Evolutionary conservation across 2,113 vertebrate genomes (phyloP).

Genomic region (Glaucidium brasilianum): DNA sequence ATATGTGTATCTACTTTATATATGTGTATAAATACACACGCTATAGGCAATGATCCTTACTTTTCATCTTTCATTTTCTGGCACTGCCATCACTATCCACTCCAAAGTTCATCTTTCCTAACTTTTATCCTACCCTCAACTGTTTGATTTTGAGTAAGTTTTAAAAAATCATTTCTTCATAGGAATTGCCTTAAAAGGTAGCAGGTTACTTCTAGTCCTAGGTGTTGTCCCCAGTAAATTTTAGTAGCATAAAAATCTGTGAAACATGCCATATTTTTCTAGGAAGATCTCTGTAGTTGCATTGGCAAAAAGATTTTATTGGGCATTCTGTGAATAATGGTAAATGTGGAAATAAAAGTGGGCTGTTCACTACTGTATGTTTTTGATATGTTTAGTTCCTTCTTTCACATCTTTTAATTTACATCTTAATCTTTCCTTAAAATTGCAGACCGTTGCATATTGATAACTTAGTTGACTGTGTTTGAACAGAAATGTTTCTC

Average conservation of each 20-base stretch:
- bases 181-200: neutral
- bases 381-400: neutral
- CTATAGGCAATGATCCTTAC: neutral
- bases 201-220: neutral
- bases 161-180: neutral
- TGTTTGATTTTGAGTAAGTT: neutral
- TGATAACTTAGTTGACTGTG: neutral
- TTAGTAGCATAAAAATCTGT: neutral
- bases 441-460: accelerated
- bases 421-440: neutral
- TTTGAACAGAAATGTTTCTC: neutral
- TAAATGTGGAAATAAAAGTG: neutral
- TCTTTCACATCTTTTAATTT: neutral
- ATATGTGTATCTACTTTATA: neutral
- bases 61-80: neutral
- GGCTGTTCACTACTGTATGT: accelerated
- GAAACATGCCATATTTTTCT: neutral
- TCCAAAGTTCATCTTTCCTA: neutral
- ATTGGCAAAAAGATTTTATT: neutral
- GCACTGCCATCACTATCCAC: neutral
- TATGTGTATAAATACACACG: neutral
- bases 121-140: neutral
- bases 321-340: neutral
- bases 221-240: neutral
- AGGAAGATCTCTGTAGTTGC: neutral